Evolutionary conservation across 1,140 invertebrate genomes (phyloP).

Genomic region (Neodiprion virginianus): DNA sequence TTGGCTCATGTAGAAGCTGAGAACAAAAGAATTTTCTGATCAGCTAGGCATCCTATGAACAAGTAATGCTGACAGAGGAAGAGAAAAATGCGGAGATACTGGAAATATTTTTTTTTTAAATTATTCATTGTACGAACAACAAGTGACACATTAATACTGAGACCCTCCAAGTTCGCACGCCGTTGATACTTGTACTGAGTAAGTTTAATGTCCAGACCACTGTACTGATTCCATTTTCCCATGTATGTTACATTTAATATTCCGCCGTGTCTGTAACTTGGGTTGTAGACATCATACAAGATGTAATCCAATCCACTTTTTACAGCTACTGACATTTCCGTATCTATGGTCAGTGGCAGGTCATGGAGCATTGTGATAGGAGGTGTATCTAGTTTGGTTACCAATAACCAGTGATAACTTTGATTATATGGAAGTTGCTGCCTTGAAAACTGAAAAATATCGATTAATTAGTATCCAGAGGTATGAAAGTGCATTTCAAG

Average conservation of each 20-base stretch:
- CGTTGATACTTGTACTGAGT: slow-evolving; percentile 56
- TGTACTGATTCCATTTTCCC: slow-evolving; percentile 51
- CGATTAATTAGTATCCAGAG: not conserved
- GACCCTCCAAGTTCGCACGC: slow-evolving; percentile 60
- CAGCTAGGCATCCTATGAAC: not conserved
- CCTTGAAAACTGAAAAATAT: slow-evolving; percentile 25
- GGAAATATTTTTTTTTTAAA: too few relatives aligned
- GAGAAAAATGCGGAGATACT: too few relatives aligned
- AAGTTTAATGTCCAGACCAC: slow-evolving; percentile 46
- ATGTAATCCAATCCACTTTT: slow-evolving; percentile 25
- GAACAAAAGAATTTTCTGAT: slow-evolving; percentile 23
- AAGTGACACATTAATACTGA: slow-evolving; percentile 59
- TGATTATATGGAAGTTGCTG: slow-evolving; percentile 39
- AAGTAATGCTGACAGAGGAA: too few relatives aligned
- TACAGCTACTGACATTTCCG: slow-evolving; percentile 39
- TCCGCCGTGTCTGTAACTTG: slow-evolving; percentile 62
- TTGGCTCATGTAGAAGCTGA: slow-evolving; percentile 60
- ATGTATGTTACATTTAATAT: slow-evolving; percentile 59
- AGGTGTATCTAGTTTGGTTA: slow-evolving; percentile 21
- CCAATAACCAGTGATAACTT: slow-evolving; percentile 45
- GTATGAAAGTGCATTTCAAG: not conserved
- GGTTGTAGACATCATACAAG: slow-evolving; percentile 55
- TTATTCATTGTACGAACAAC: slow-evolving; percentile 42
- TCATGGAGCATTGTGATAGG: slow-evolving; percentile 28
- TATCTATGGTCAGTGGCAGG: slow-evolving; percentile 40